Evolutionary conservation across 2,888 invertebrate genomes (phyloP).

Genomic region (Cataglyphis livida): DNA sequence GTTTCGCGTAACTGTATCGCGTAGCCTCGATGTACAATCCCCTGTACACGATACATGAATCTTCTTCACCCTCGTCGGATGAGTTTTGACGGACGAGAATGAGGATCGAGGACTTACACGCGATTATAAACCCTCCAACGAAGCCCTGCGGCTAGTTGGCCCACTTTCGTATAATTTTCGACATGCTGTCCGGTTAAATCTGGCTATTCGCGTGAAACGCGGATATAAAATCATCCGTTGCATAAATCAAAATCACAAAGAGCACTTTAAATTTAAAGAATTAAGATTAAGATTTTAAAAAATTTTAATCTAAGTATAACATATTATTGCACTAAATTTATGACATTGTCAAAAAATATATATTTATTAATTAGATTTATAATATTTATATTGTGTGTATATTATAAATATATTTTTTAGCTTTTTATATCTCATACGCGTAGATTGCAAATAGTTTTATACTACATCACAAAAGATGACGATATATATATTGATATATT

Average conservation of each 20-base stretch:
- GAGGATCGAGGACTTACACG: conserved; percentile 72
- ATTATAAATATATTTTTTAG: background rate
- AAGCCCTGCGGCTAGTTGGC: conserved; percentile 70
- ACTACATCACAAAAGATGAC: background rate
- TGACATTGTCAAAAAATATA: background rate
- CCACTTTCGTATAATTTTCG: conserved; percentile 73
- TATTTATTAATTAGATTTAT: background rate
- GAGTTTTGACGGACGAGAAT: conserved; percentile 69
- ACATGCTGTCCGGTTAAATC: conserved; percentile 63
- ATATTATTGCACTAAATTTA: background rate
- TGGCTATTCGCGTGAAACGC: conserved; percentile 53
- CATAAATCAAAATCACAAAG: background rate
- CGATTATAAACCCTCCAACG: conserved; percentile 66
- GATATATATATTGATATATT: background rate
- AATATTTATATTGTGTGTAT: background rate
- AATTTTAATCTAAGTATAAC: background rate
- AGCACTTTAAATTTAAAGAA: background rate
- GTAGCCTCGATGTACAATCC: conserved; percentile 9
- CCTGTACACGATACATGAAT: conserved; percentile 71
- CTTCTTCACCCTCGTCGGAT: conserved; percentile 64
- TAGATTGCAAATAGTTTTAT: background rate
- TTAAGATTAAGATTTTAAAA: background rate
- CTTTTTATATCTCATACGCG: too few species aligned
- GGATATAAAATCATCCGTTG: conserved; percentile 10
- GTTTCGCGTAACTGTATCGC: conserved; percentile 27